These are phyloP conservation scores for Habrosyne pyritoides DNA, from an alignment of 2,888 invertebrate species.

Conservation along the genomic window DNA sequence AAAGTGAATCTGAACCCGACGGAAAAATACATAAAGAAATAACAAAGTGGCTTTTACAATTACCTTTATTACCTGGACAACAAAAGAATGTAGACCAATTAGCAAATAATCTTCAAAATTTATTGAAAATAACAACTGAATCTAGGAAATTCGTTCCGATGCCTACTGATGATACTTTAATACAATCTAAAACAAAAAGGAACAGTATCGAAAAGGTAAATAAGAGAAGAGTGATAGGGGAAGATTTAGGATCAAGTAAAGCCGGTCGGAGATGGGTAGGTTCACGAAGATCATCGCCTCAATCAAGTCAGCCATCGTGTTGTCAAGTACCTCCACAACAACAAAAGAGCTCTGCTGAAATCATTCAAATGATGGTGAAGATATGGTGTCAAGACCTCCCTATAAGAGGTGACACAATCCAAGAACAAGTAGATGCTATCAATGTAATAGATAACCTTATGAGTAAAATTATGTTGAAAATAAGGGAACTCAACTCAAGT, in stretches of 20 bases:
- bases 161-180: neutral
- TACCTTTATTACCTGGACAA: constrained; percentile 45
- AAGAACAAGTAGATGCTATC: constrained; percentile 32
- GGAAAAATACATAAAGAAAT: constrained; percentile 53
- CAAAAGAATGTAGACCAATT: constrained; percentile 35
- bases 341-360: constrained; percentile 46
- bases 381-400: constrained; percentile 59
- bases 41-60: constrained; percentile 50
- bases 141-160: constrained; percentile 46
- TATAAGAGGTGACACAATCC: constrained; percentile 29
- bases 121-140: constrained; percentile 43
- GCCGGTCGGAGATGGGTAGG: constrained; percentile 16
- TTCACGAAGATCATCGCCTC: neutral
- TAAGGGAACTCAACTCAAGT: constrained; percentile 56
- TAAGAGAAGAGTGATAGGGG: constrained; percentile 17
- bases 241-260: constrained; percentile 37
- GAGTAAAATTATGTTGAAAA: constrained; percentile 56
- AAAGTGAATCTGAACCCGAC: constrained; percentile 31
- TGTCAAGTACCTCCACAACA: constrained; percentile 21
- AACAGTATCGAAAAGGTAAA: constrained; percentile 22
- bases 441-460: constrained; percentile 43
- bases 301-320: constrained; percentile 13
- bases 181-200: constrained; percentile 15
- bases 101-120: constrained; percentile 39
- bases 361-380: constrained; percentile 52